These are phyloP conservation scores for Drosophila grimshawi DNA, from an alignment of 1,140 invertebrate genomes.

Conservation along the genomic window DNA sequence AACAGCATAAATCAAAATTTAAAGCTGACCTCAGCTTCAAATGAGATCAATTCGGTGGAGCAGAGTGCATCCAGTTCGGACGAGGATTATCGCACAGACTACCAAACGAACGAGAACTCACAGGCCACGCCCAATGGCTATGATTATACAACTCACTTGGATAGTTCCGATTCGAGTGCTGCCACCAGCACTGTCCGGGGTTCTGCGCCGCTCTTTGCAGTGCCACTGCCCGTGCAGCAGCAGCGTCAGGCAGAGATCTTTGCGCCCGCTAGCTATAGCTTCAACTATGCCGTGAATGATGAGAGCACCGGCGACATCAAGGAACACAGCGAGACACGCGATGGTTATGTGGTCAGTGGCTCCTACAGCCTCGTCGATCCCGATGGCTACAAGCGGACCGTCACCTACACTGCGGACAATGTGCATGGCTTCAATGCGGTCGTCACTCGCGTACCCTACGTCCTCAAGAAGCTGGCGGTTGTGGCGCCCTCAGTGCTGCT, in stretches of 20 bases:
- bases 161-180: conserved; percentile 9
- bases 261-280: conserved; percentile 64
- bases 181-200: conserved; percentile 7
- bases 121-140: conserved; percentile 64
- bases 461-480: conserved; percentile 45
- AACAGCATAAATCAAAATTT: conserved; percentile 25
- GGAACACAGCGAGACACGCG: conserved; percentile 65
- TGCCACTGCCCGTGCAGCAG: conserved; percentile 45
- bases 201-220: conserved; percentile 9
- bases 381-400: conserved; percentile 85
- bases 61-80: conserved; percentile 34
- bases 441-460: conserved; percentile 77
- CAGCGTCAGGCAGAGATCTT: conserved; percentile 44
- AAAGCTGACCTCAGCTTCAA: conserved; percentile 15
- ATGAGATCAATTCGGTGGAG: conserved; percentile 47
- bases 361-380: conserved; percentile 69
- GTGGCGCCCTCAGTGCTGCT: conserved; percentile 16
- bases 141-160: conserved; percentile 39
- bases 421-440: conserved; percentile 86
- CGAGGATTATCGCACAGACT: conserved; percentile 63
- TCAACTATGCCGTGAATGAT: conserved; percentile 64
- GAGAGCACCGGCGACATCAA: conserved; percentile 68
- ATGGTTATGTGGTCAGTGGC: conserved; percentile 64
- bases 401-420: conserved; percentile 86
- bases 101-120: conserved; percentile 62